Evolutionary conservation across 2,113 vertebrate species (phyloP).

Genomic region (Micromys minutus): DNA sequence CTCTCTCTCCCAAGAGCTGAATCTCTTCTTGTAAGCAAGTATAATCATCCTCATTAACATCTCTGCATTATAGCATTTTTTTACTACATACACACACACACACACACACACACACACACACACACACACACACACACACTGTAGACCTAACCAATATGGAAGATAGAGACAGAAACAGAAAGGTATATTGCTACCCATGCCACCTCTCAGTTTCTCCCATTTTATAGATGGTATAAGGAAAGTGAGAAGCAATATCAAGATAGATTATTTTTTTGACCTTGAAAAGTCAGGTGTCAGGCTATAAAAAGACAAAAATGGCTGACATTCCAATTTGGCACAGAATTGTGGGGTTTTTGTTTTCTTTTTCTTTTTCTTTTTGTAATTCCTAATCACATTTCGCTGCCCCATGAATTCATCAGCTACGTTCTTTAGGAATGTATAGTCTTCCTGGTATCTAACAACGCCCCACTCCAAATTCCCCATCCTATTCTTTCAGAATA

Average conservation of each 20-base stretch:
- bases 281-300: background rate
- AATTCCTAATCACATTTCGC: background rate
- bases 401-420: background rate
- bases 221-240: background rate
- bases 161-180: background rate
- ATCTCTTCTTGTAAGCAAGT: background rate
- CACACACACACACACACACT: too few species aligned
- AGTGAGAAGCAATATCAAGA: background rate
- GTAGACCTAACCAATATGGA: background rate
- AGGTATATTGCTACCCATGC: background rate
- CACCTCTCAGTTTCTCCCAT: background rate
- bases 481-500: background rate
- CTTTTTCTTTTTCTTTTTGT: too few species aligned
- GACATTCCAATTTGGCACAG: background rate
- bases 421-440: background rate
- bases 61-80: background rate
- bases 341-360: too few species aligned
- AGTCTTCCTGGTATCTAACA: background rate
- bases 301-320: background rate
- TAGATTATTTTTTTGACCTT: background rate
- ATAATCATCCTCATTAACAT: background rate
- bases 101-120: too few species aligned
- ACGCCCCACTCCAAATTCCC: background rate
- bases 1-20: background rate
- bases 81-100: too few species aligned